A percentile compares a stretch with the other conserved stretches of the same genome.
Evolutionary conservation across 2,888 invertebrate species (phyloP).

Genomic region (Aleiodes leptofemur): DNA sequence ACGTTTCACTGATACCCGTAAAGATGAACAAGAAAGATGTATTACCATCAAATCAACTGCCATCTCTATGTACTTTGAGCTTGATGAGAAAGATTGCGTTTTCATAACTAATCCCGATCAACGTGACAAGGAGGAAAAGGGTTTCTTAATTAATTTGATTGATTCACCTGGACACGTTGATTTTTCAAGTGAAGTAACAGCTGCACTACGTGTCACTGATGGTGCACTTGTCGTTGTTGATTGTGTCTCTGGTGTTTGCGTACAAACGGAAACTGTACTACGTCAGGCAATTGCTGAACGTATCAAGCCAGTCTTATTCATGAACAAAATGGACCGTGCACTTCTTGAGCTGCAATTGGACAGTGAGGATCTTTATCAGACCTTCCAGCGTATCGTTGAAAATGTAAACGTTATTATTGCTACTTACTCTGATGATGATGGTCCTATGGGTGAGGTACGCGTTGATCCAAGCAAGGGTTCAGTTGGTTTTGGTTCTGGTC

Average conservation of each 20-base stretch:
- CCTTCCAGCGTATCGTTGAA: slow-evolving; percentile 99
- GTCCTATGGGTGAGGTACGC: slow-evolving; percentile 99
- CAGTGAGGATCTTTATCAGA: slow-evolving; percentile 97
- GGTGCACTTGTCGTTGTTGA: slow-evolving; percentile 99
- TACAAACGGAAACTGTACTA: slow-evolving; percentile 99
- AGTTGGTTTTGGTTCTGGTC: slow-evolving; percentile 99
- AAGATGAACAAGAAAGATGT: slow-evolving; percentile 99
- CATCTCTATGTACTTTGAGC: slow-evolving; percentile 99
- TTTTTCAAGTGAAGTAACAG: slow-evolving; percentile 99
- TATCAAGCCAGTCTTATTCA: slow-evolving; percentile 99
- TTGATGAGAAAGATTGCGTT: slow-evolving; percentile 94
- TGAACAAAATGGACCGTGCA: slow-evolving; percentile 99
- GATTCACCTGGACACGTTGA: slow-evolving; percentile 99
- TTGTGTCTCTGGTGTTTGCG: slow-evolving; percentile 99
- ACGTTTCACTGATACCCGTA: slow-evolving; percentile 98
- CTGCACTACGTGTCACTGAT: slow-evolving; percentile 99
- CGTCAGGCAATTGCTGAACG: slow-evolving; percentile 99
- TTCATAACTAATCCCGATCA: slow-evolving; percentile 95
- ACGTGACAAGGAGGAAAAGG: slow-evolving; percentile 91
- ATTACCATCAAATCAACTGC: slow-evolving; percentile 99
- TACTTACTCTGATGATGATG: slow-evolving; percentile 97
- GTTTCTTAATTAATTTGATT: slow-evolving; percentile 99
- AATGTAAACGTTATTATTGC: slow-evolving; percentile 99
- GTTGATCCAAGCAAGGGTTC: slow-evolving; percentile 99
- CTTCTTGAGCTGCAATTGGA: slow-evolving; percentile 97